Base-by-base conservation (phyloP, 1,140 invertebrate genomes). In the Sarcophaga bullata region DNA sequence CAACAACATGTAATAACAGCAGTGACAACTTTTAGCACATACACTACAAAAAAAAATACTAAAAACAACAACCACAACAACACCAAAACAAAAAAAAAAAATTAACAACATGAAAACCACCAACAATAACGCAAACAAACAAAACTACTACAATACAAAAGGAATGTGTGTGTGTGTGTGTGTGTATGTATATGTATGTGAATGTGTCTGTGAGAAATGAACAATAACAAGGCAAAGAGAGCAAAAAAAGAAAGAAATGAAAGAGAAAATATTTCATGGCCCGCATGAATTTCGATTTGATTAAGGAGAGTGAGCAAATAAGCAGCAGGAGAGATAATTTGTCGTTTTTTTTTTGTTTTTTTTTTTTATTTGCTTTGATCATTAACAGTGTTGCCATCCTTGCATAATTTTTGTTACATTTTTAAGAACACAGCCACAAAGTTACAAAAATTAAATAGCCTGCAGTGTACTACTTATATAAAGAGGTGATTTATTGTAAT, bases 1-100 rank as follows among this genome's bases (percentile, higher is more conserved):
- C 75, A 78, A 78, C 75, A 78, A 78, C 75, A 78, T 78, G 75
- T 78, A 78, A 78, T 78, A 78, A 78, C 75, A 78, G 49, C 75
- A 78, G 75, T 78, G 75, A 78, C 75, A 78, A 78, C 75, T 78
- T 78, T 78, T 78, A 76, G 25, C 62, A 19, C 48, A 78, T 17
- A 78, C 19, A 19, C 8, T 10, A 73, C 37, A 68, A 68, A 8
- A 68, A 17, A 10, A 17, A n/a, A 11, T 8, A 48, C 8, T 6
- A 49, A 48, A 15, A 49, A 76, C 13, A 76, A 76, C 73, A n/a
- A 48, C 46, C n/a, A 48, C 25, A 73, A 46, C 15, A 73, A 46
- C 13, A 76, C 11, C 73, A n/a, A 25, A 47, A 37, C 73, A 47
- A 46, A 47, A 76, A 75, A 47, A 46, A 47, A 76, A 37, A n/a